phyloP scores from a whole-genome alignment of 1,140 invertebrate genomes.

The Drosophila saltans region DNA sequence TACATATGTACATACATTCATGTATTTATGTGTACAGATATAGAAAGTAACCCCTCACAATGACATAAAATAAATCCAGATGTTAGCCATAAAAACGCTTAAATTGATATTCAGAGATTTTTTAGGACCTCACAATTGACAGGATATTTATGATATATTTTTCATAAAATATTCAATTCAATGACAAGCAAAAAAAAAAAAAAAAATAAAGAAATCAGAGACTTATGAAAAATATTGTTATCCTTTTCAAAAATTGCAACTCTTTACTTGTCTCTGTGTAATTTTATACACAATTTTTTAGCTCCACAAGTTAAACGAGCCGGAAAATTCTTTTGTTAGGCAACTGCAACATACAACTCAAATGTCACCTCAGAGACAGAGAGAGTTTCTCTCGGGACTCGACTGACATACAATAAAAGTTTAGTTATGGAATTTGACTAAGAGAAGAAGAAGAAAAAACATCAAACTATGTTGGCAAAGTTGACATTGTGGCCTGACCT shows the following conservation, averaged over 20 bases:
- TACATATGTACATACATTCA: not conserved
- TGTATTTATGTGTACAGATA: not conserved
- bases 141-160: slow-evolving; percentile 15
- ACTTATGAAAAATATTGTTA: no score
- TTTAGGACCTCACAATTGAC: not conserved
- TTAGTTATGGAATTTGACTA: not conserved
- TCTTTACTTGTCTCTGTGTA: no score
- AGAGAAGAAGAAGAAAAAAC: not conserved
- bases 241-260: no score
- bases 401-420: not conserved
- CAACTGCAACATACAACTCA: slow-evolving; percentile 15
- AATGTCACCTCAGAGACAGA: not conserved
- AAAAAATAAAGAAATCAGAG: not conserved
- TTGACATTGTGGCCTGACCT: not conserved
- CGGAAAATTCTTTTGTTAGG: not conserved
- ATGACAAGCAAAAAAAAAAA: not conserved
- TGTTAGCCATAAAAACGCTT: slow-evolving; percentile 47
- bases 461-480: not conserved
- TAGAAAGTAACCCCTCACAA: not conserved
- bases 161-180: slow-evolving; percentile 43
- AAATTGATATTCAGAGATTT: slow-evolving; percentile 61
- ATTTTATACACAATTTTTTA: slow-evolving; percentile 7
- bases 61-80: slow-evolving; percentile 62
- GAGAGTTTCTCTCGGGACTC: not conserved
- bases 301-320: slow-evolving; percentile 4